Evolutionary conservation across 1,140 invertebrate genomes (phyloP), one percentile per base, ranked within the genome.

Genomic region (Drosophila willistoni): DNA sequence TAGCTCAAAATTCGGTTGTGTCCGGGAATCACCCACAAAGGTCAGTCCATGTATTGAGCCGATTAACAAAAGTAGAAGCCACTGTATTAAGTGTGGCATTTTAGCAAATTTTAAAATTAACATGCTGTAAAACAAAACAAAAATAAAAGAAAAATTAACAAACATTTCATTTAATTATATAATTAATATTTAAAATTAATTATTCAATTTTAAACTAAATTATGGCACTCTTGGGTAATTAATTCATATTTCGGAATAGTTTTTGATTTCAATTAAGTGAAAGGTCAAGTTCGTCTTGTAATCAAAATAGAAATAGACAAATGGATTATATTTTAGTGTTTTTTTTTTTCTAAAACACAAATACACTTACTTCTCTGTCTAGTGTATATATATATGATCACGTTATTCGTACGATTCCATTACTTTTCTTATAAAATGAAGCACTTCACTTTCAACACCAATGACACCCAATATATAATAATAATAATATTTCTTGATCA

Each of bases 101-200:
- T 84, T 90, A 34, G 90, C 67, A 73, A 78, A 75, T 81, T 90
- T 87, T 63, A 90, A 44, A 47, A 87, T 89, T 77, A 81, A 79
- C 83, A 90, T 90, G 87, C 87, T 90, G 82, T 42, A 39, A 74
- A 64, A 41, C 60, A 71, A 64, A 59, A 36, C 13, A 7, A n/a
- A 14, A 33, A 29, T 14, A 2, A 34, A 33, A 12, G 7, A 19
- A 19, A 17, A 51, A 51, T n/a, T 9, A 3, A 10, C 10, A 13
- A 51, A 57, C 7, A 3, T 64, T 3, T 39, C 1, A 13, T 12
- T 13, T 1, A 13, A 39, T 39, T 12, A 12, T 13, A 36, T 36
- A 12, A 36, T 12, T 4, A 0, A 9, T 34, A 10, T 39, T 13
- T 4, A 39, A 39, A 39, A 13, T 39, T 13, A 1, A 29, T 29